phyloP scores from a whole-genome alignment of 2,888 invertebrate species.

The Acronicta aceris region DNA sequence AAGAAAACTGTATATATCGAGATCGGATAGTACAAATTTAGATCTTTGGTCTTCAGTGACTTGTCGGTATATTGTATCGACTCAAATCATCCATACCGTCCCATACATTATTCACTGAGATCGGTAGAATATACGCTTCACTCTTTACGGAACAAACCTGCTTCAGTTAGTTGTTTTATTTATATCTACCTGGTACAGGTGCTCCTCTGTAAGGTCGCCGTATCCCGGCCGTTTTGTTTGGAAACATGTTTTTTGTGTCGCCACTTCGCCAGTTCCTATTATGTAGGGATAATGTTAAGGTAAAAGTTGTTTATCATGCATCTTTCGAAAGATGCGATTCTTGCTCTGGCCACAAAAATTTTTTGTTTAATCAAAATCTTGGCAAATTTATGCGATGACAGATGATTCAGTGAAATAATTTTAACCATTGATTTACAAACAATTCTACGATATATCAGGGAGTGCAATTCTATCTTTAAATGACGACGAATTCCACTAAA shows the following conservation, averaged over 20 bases:
- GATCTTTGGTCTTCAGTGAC: not conserved
- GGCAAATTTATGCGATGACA: conserved; percentile 11
- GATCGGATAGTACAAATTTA: not conserved
- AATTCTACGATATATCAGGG: too few species aligned
- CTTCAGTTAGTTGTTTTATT: conserved; percentile 64
- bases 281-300: conserved; percentile 12
- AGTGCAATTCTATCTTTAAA: too few species aligned
- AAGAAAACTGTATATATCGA: conserved; percentile 7
- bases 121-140: conserved; percentile 41
- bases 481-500: conserved; percentile 32
- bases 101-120: conserved; percentile 38
- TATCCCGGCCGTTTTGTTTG: conserved; percentile 56
- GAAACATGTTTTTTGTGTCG: conserved; percentile 48
- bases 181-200: conserved; percentile 72
- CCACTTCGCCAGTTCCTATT: conserved; percentile 24
- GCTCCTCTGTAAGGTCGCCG: conserved; percentile 62
- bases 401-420: too few species aligned
- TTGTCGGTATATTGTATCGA: conserved; percentile 5
- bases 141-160: conserved; percentile 57
- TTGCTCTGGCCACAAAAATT: not conserved
- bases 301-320: conserved; percentile 22
- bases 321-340: conserved; percentile 15
- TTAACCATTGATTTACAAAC: too few species aligned
- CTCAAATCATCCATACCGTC: conserved; percentile 24
- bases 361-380: conserved; percentile 24